Conservation (phyloP, 2,797 vertebrate species). For the Sebastes steindachneri region DNA sequence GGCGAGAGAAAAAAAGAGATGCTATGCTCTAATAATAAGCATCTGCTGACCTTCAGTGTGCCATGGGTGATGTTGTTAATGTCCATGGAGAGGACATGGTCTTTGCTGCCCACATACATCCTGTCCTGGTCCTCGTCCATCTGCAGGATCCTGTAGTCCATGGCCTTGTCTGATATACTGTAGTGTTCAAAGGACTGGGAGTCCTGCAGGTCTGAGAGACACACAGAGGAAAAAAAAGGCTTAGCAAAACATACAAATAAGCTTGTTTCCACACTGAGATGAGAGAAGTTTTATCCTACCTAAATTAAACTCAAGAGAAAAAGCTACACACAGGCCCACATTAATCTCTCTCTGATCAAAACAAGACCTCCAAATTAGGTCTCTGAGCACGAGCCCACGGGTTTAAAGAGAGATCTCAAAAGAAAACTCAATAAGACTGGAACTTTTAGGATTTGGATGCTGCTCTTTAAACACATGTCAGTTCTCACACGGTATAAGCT, state of each 20-base stretch:
- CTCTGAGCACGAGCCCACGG: not conserved
- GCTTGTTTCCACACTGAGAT: not conserved
- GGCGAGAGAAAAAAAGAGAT: not conserved
- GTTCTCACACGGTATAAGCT: not conserved
- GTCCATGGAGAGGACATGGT: slow-evolving; percentile 95
- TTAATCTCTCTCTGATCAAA: slow-evolving; percentile 2
- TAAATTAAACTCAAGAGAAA: slow-evolving; percentile 19
- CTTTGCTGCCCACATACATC: slow-evolving; percentile 97
- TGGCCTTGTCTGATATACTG: slow-evolving; percentile 88
- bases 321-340: not conserved
- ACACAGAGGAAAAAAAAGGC: not conserved
- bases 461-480: not conserved
- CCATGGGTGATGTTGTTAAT: slow-evolving; percentile 97
- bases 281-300: not conserved
- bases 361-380: not conserved
- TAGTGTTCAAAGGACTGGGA: slow-evolving; percentile 91
- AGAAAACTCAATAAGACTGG: not conserved
- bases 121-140: slow-evolving; percentile 99
- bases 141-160: slow-evolving; percentile 96
- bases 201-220: slow-evolving; percentile 87
- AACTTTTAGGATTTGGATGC: slow-evolving; percentile 4
- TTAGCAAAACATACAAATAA: slow-evolving; percentile 9
- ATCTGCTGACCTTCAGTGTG: slow-evolving; percentile 88
- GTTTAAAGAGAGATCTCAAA: not conserved
- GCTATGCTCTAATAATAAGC: not conserved